Evolutionary conservation across 2,888 invertebrate genomes (phyloP).

Genomic region (Caenorhabditis wallacei): DNA sequence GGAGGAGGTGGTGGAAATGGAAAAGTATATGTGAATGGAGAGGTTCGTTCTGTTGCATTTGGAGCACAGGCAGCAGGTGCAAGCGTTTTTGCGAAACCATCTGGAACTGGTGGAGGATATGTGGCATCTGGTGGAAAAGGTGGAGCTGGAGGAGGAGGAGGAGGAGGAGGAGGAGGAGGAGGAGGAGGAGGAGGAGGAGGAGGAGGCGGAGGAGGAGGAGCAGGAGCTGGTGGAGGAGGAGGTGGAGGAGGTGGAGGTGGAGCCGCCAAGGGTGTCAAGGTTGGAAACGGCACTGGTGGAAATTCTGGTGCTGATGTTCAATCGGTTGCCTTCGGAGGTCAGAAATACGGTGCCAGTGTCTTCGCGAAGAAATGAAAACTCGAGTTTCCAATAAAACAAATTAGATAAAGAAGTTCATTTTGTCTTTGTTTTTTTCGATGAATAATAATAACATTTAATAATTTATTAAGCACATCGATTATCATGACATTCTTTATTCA

Average conservation of each 20-base stretch:
- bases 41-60: slow-evolving; percentile 58
- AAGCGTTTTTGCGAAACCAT: slow-evolving; percentile 18
- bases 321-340: slow-evolving; percentile 48
- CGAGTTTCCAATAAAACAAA: neutral
- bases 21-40: slow-evolving; percentile 15
- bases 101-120: slow-evolving; percentile 34
- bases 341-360: slow-evolving; percentile 43
- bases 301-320: slow-evolving; percentile 35
- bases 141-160: slow-evolving; percentile 10
- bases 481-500: neutral
- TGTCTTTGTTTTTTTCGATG: too few relatives aligned
- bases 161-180: slow-evolving; percentile 15
- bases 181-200: slow-evolving; percentile 1
- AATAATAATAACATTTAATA: too few relatives aligned
- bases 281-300: neutral
- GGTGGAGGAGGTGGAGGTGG: slow-evolving; percentile 11
- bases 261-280: slow-evolving; percentile 7
- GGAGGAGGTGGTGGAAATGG: slow-evolving; percentile 24
- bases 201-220: slow-evolving; percentile 11
- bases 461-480: too few relatives aligned
- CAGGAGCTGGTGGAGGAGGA: slow-evolving; percentile 19
- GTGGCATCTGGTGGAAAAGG: slow-evolving; percentile 12
- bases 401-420: neutral
- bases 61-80: slow-evolving; percentile 37
- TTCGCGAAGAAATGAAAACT: slow-evolving; percentile 33